Evolutionary conservation across 2,797 vertebrate genomes (phyloP).

Genomic region (Myiothlypis coronata): DNA sequence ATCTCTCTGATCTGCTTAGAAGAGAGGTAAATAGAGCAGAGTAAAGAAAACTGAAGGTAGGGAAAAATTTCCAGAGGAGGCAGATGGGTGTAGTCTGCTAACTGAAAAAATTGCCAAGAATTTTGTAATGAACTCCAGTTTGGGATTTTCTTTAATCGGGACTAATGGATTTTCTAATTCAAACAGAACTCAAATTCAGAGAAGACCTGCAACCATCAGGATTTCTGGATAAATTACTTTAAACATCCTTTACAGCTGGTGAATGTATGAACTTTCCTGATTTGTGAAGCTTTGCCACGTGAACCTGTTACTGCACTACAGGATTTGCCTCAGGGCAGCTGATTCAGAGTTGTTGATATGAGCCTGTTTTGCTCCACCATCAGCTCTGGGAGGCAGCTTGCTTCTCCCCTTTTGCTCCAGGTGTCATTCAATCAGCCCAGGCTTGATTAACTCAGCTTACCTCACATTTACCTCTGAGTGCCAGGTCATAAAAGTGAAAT

Average conservation of each 20-base stretch:
- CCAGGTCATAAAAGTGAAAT: not conserved
- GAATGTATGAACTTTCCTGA: not conserved
- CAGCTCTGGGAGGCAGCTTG: not conserved
- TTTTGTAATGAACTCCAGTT: not conserved
- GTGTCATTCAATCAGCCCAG: not conserved
- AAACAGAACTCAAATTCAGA: not conserved
- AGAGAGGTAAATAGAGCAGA: not conserved
- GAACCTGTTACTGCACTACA: not conserved
- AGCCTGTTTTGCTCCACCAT: not conserved
- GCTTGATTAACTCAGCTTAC: constrained; percentile 3
- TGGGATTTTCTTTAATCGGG: not conserved
- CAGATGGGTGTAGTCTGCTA: not conserved
- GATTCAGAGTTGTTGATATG: not conserved
- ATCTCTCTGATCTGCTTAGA: not conserved
- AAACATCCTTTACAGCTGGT: not conserved
- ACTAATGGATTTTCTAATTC: not conserved
- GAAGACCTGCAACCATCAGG: not conserved
- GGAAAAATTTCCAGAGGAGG: not conserved
- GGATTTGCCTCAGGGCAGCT: not conserved
- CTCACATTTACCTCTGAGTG: not conserved
- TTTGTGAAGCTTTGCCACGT: not conserved
- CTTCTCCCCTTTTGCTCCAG: not conserved
- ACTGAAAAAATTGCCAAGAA: not conserved
- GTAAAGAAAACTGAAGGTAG: not conserved
- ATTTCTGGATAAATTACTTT: not conserved